These are phyloP conservation scores for Cephus pulcher DNA, from an alignment of 2,888 invertebrate species.

Conservation along the genomic window DNA sequence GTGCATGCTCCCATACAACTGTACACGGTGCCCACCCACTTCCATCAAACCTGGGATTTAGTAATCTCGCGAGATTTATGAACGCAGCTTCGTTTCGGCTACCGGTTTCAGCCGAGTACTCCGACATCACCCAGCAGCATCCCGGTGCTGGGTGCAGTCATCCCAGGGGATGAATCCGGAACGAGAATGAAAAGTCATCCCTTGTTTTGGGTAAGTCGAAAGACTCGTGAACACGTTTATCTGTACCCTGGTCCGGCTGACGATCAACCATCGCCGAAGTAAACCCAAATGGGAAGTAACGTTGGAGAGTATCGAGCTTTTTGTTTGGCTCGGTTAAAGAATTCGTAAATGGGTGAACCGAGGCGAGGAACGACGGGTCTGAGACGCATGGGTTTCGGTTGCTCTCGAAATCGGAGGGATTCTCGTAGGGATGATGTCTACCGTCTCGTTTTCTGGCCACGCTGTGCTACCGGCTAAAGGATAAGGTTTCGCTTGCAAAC, in stretches of 20 bases:
- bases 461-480: slow-evolving; percentile 41
- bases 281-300: slow-evolving; percentile 62
- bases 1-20: slow-evolving; percentile 20
- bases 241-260: not conserved
- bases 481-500: slow-evolving; percentile 36
- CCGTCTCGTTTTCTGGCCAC: not conserved
- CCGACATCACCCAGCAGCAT: not conserved
- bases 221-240: not conserved
- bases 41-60: slow-evolving; percentile 66
- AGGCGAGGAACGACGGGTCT: slow-evolving; percentile 37
- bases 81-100: slow-evolving; percentile 55
- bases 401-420: slow-evolving; percentile 17
- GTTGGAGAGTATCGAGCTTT: slow-evolving; percentile 46
- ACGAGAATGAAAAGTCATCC: not conserved
- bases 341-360: slow-evolving; percentile 57
- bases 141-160: not conserved
- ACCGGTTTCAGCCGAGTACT: not conserved
- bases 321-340: slow-evolving; percentile 57
- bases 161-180: not conserved
- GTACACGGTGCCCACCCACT: slow-evolving; percentile 42
- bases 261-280: slow-evolving; percentile 22
- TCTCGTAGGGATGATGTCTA: slow-evolving; percentile 27
- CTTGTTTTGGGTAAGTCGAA: not conserved
- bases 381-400: slow-evolving; percentile 29
- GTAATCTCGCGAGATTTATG: slow-evolving; percentile 66